A percentile compares a stretch with the other conserved stretches of the same genome.
These are phyloP conservation scores for Lasioglossum marginatum DNA, from an alignment of 2,888 invertebrate genomes.

Conservation along the genomic window DNA sequence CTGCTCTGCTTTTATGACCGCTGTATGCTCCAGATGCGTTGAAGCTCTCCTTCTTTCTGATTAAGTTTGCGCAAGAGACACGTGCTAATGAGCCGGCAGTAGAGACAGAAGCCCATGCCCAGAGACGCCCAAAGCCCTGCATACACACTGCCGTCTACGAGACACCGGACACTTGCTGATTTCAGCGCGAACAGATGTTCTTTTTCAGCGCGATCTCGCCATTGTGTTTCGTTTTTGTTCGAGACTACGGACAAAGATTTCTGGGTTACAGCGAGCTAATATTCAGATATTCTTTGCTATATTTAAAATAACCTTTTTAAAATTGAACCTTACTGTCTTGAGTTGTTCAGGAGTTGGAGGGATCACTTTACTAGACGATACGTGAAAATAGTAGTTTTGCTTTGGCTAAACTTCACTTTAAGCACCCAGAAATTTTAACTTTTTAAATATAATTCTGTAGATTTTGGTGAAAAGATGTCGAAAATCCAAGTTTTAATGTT, in stretches of 20 bases:
- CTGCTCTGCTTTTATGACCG: constrained; percentile 56
- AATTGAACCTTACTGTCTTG: too few species aligned
- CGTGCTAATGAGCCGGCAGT: constrained; percentile 57
- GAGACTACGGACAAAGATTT: neutral
- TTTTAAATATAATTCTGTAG: too few species aligned
- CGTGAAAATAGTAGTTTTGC: too few species aligned
- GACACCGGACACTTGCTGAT: constrained; percentile 11
- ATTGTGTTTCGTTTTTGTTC: neutral
- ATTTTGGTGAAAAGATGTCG: too few species aligned
- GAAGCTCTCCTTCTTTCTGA: constrained; percentile 42
- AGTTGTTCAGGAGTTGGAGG: too few species aligned
- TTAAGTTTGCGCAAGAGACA: constrained; percentile 53
- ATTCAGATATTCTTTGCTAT: neutral
- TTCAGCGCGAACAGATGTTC: neutral
- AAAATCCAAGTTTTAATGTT: too few species aligned
- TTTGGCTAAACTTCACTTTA: too few species aligned
- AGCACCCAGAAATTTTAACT: too few species aligned
- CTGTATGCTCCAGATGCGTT: constrained; percentile 43
- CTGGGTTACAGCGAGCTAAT: neutral
- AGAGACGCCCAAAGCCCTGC: constrained; percentile 76
- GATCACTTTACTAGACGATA: too few species aligned
- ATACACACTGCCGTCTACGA: constrained; percentile 33
- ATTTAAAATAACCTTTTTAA: too few species aligned
- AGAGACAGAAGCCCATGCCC: constrained; percentile 70
- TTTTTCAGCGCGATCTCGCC: neutral